Percentiles rank a stretch among this genome's conserved stretches.
phyloP scores from a whole-genome alignment of 2,888 invertebrate genomes.

The Catocala sponsa region DNA sequence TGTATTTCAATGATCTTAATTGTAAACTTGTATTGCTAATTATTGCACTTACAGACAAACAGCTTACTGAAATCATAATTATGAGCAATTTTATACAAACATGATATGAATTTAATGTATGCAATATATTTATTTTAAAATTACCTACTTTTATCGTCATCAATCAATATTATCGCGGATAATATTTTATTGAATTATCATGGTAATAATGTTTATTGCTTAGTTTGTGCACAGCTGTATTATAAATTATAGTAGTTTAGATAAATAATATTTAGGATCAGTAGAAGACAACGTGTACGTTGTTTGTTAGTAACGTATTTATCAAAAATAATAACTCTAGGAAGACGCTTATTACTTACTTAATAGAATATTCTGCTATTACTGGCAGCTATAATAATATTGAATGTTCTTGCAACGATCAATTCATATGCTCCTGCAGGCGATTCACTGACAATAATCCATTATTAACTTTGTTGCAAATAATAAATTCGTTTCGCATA shows the following conservation, averaged over 20 bases:
- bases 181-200: conserved; percentile 4
- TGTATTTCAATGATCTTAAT: too few relatives aligned
- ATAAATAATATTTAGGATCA: background rate
- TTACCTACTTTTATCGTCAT: background rate
- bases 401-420: conserved; percentile 11
- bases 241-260: background rate
- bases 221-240: background rate
- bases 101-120: background rate
- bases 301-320: too few relatives aligned
- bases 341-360: too few relatives aligned
- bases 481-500: conserved; percentile 14
- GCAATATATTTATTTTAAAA: background rate
- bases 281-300: too few relatives aligned
- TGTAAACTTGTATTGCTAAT: too few relatives aligned
- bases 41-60: too few relatives aligned
- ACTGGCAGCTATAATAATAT: background rate
- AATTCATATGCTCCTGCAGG: conserved; percentile 13
- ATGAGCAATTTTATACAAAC: background rate
- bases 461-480: conserved; percentile 13
- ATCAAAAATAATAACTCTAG: too few relatives aligned
- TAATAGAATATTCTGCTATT: background rate
- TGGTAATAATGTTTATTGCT: conserved; percentile 12
- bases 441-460: conserved; percentile 2
- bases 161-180: conserved; percentile 8
- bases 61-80: too few relatives aligned